Evolutionary conservation across 2,888 invertebrate species (phyloP), one percentile per base, ranked within the genome.

Genomic region (Tetranychus piercei): DNA sequence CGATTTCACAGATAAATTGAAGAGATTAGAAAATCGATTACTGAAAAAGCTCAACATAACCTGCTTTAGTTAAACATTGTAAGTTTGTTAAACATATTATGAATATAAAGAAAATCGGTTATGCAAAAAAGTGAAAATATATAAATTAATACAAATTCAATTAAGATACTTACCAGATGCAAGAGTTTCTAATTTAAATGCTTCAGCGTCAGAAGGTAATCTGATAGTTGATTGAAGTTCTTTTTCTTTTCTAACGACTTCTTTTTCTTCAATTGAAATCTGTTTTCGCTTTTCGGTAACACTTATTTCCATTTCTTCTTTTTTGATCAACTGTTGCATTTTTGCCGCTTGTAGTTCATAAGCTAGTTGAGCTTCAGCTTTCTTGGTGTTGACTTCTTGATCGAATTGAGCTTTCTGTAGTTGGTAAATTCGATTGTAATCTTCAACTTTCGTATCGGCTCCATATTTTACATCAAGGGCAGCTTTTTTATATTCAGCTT

Each of bases 381-480:
- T 94, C 92, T 93, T 83, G 0, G 44, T 71, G 71, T 76, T 77
- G 6, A 75, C 76, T 90, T 96, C 96, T 82, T 91, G 92, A 83
- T 96, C 94, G 83, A 94, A 96, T 81, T 91, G 89, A 6, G 96
- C 95, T 84, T 96, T 95, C 84, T 95, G 94, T 82, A 96, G 86
- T 83, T 94, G 92, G 84, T 85, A 96, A 85, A 92, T 87, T 80
- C 95, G 86, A 45, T 91, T 87, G 80, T 95, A 93, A 82, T 97
- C 94, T 82, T 96, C 96, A 81, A 96, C 94, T 84, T 89, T 94
- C 23, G 95, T 94, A 83, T 96, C 95, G 79, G 94, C 95, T 74
- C 90, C 89, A 83, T 94, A 96, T 83, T 95, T 94, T 23, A 93
- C 90, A 83, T 97, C 95, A 94, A 96, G 94, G 1, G 94, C 91